Evolutionary conservation across 2,888 invertebrate species (phyloP), one percentile per base, ranked within the genome.

Genomic region (Piscicola geometra): DNA sequence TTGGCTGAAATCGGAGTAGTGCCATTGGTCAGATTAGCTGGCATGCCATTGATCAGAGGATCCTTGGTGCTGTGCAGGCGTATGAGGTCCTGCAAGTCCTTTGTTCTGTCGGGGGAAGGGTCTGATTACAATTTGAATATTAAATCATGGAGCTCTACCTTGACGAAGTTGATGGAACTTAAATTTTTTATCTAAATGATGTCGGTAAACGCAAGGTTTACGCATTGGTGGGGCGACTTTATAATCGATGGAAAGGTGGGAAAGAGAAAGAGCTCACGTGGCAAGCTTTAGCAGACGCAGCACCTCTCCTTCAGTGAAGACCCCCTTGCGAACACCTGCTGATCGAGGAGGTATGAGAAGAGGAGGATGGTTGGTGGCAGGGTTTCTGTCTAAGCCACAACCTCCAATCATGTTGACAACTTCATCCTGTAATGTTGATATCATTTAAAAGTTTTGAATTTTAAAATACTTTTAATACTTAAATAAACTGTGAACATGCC

Each of bases 361-460:
- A n/a, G n/a, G n/a, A n/a, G n/a, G n/a, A n/a, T n/a, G n/a, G 12
- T 15, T 15, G 60, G 21, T 56, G 12, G 3, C 12, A 15, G 3
- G 21, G 3, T 21, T 5, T 5, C n/a, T 56, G 21, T 25, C 60
- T 56, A 56, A 18, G 60, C 25, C 60, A 56, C 60, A 56, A 18
- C 25, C 60, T 21, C 60, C 60, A 18, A 56, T 56, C 60, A 56
- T 56, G 60, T 56, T n/a, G 15, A 56, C 60, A 5, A 56, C 60
- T 21, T 56, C 60, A 21, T 56, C 60, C 60, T 56, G n/a, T 47
- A 9, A 47, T n/a, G n/a, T n/a, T n/a, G n/a, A n/a, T n/a, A n/a
- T n/a, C n/a, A n/a, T n/a, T n/a, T n/a, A n/a, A n/a, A n/a, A n/a
- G n/a, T n/a, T n/a, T n/a, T n/a, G n/a, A n/a, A n/a, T n/a, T n/a